Evolutionary conservation across 2,888 invertebrate genomes (phyloP).

Genomic region (Synergus laeviventris): DNA sequence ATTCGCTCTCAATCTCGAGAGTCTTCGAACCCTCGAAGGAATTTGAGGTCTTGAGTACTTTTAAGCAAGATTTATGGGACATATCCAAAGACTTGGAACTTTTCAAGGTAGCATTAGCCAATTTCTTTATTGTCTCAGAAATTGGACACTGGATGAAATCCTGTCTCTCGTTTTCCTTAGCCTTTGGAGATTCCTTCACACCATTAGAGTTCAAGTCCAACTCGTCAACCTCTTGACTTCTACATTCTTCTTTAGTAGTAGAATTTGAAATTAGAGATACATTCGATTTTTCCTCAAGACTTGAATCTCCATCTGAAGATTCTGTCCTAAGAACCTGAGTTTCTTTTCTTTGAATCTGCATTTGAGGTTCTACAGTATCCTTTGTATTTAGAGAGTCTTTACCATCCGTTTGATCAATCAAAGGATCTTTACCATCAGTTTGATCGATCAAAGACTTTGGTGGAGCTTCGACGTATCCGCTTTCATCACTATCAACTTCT

Average conservation of each 20-base stretch:
- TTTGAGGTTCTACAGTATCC: background rate
- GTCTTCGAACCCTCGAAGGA: conserved; percentile 60
- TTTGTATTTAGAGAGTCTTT: conserved; percentile 43
- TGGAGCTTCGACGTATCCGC: conserved; percentile 88
- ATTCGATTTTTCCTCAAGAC: background rate
- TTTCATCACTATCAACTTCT: conserved; percentile 91
- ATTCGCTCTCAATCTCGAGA: conserved; percentile 66
- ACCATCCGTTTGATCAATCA: conserved; percentile 49
- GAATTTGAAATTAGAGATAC: background rate
- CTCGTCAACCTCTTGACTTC: background rate
- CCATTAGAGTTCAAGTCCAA: background rate
- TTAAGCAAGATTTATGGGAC: conserved; percentile 66
- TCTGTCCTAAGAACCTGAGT: no score
- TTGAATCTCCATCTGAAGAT: background rate
- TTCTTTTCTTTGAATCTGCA: background rate
- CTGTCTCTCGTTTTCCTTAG: conserved; percentile 61
- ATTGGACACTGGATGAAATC: conserved; percentile 73
- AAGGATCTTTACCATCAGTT: conserved; percentile 28
- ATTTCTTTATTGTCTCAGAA: conserved; percentile 73
- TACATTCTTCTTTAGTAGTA: background rate
- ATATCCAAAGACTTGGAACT: conserved; percentile 69
- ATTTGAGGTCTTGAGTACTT: conserved; percentile 65
- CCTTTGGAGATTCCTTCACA: conserved; percentile 45
- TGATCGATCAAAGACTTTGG: conserved; percentile 58
- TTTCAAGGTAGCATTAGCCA: conserved; percentile 71